Conservation (phyloP, 2,797 vertebrate species). For the Typhlichthys subterraneus region DNA sequence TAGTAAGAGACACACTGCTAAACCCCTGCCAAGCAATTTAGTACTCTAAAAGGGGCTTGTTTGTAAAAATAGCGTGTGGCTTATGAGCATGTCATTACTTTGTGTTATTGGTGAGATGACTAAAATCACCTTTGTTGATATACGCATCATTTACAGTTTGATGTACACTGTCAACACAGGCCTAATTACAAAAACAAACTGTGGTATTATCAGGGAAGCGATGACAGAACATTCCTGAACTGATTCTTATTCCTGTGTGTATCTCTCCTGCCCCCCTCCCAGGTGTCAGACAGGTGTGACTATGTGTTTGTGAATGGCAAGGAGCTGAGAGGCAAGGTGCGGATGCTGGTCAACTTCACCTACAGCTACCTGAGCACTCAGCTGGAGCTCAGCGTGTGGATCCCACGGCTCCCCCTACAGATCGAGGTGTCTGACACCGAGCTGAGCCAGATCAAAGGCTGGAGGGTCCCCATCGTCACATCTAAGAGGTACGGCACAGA, state of each 20-base stretch:
- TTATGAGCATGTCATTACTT: slow-evolving; percentile 59
- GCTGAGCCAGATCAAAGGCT: slow-evolving; percentile 93
- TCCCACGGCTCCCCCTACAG: slow-evolving; percentile 88
- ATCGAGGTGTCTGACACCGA: slow-evolving; percentile 92
- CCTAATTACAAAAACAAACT: slow-evolving; percentile 20
- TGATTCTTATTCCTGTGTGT: slow-evolving; percentile 14
- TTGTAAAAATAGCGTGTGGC: slow-evolving; percentile 61
- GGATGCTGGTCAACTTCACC: slow-evolving; percentile 86
- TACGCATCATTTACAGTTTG: slow-evolving; percentile 28
- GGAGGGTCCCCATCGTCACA: slow-evolving; percentile 88
- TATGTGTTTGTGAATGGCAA: slow-evolving; percentile 93
- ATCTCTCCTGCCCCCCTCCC: slow-evolving; percentile 31
- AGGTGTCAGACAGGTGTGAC: slow-evolving; percentile 94
- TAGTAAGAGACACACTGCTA: slow-evolving; percentile 50
- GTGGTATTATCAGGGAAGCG: slow-evolving; percentile 25
- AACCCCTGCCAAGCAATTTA: slow-evolving; percentile 62
- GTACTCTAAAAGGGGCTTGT: slow-evolving; percentile 55
- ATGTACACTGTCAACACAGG: slow-evolving; percentile 39
- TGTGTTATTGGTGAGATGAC: slow-evolving; percentile 50
- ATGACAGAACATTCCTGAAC: slow-evolving; percentile 15
- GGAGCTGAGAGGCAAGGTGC: slow-evolving; percentile 89
- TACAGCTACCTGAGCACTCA: slow-evolving; percentile 90
- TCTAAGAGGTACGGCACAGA: slow-evolving; percentile 72
- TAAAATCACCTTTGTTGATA: slow-evolving; percentile 38
- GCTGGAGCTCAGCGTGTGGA: slow-evolving; percentile 90